These are phyloP conservation scores for Parazoanthus darwini DNA, from an alignment of 92 coral and sea anemone genomes.

Conservation along the genomic window DNA sequence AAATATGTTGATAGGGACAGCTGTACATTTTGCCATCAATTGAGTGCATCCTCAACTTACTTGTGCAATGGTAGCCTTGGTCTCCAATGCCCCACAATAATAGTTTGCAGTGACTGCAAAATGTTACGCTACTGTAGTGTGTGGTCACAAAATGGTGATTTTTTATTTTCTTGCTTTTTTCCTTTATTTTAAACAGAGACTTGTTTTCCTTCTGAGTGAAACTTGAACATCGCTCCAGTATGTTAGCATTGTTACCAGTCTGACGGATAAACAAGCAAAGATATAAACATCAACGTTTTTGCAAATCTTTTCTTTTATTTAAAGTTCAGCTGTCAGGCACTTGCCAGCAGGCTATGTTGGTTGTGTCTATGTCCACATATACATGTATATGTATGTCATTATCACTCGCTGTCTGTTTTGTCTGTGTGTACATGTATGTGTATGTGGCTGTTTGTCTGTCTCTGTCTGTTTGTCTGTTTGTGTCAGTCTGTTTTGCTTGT, in stretches of 20 bases:
- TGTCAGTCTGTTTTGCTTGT: neutral
- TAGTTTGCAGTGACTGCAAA: constrained; percentile 84
- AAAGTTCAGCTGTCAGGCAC: neutral
- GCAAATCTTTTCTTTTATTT: neutral
- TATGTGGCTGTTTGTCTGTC: too few relatives aligned
- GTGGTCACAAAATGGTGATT: constrained; percentile 82
- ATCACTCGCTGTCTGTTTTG: too few relatives aligned
- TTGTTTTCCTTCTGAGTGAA: constrained; percentile 86
- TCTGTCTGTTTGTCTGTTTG: too few relatives aligned
- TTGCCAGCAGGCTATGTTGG: too few relatives aligned
- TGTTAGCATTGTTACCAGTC: constrained; percentile 69
- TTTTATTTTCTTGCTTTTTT: constrained; percentile 83
- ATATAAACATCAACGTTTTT: neutral
- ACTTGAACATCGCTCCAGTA: constrained; percentile 82
- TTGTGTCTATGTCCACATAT: too few relatives aligned
- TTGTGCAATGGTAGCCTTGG: constrained; percentile 96
- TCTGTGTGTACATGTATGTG: too few relatives aligned
- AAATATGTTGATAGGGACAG: neutral
- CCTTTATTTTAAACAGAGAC: constrained; percentile 73
- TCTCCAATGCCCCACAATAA: constrained; percentile 97
- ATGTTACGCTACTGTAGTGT: constrained; percentile 78
- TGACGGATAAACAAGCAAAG: constrained; percentile 25
- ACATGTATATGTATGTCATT: too few relatives aligned
- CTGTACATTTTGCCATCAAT: too few relatives aligned
- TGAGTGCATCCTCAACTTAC: constrained; percentile 47